These are phyloP conservation scores for Todiramphus saurophagus DNA, from an alignment of 2,113 vertebrate species.

Conservation along the genomic window DNA sequence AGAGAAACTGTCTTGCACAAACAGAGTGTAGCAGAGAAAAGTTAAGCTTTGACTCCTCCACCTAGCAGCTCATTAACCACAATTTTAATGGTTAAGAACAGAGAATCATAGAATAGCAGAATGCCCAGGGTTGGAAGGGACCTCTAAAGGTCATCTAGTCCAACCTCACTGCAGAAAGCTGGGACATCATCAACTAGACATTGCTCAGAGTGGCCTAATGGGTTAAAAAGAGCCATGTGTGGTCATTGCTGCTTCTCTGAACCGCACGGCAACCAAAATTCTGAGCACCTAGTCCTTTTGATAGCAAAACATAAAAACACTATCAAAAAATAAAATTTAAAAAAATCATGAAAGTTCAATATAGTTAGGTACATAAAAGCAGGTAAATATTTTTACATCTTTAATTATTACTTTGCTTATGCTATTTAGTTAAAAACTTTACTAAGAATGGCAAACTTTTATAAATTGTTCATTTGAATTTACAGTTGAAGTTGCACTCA, in stretches of 20 bases:
- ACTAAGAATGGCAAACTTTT: not conserved
- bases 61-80: conserved; percentile 9
- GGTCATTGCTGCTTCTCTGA: not conserved
- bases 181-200: no score
- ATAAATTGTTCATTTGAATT: not conserved
- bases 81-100: not conserved
- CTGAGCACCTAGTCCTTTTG: not conserved
- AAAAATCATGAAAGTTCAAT: not conserved
- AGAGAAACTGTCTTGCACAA: not conserved
- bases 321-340: not conserved
- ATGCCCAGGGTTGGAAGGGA: no score
- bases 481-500: not conserved
- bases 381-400: not conserved
- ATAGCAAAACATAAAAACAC: not conserved
- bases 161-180: no score
- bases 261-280: not conserved
- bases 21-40: not conserved
- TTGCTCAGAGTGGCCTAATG: not conserved
- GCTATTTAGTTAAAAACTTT: not conserved
- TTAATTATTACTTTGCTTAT: not conserved
- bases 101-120: no score
- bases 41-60: conserved; percentile 15
- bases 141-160: no score
- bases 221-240: rapidly evolving
- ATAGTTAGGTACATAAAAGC: not conserved